Evolutionary conservation across 1,140 invertebrate genomes (phyloP).

Genomic region (Antheraea mylitta): DNA sequence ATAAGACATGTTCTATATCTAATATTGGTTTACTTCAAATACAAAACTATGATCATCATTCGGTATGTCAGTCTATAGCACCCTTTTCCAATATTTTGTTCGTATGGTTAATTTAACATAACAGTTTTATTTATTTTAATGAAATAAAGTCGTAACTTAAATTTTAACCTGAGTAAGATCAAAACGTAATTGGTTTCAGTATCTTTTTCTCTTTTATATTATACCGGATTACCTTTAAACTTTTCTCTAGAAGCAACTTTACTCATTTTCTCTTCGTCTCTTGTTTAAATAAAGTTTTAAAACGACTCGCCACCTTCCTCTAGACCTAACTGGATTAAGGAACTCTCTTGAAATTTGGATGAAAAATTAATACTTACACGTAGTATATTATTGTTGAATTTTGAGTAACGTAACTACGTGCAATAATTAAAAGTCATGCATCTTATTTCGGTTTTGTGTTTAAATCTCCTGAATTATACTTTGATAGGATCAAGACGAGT

Average conservation of each 20-base stretch:
- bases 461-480: too few relatives aligned
- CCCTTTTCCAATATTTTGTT: neutral
- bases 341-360: slow-evolving; percentile 54
- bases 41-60: too few relatives aligned
- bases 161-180: neutral
- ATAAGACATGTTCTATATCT: too few relatives aligned
- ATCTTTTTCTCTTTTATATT: slow-evolving; percentile 9
- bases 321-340: slow-evolving; percentile 49
- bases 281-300: slow-evolving; percentile 64
- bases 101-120: too few relatives aligned
- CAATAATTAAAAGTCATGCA: neutral
- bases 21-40: too few relatives aligned
- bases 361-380: slow-evolving; percentile 27
- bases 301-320: slow-evolving; percentile 40
- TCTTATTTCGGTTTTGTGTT: too few relatives aligned
- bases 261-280: slow-evolving; percentile 66
- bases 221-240: slow-evolving; percentile 57
- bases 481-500: too few relatives aligned
- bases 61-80: too few relatives aligned
- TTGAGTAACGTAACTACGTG: too few relatives aligned
- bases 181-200: neutral
- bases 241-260: slow-evolving; percentile 64
- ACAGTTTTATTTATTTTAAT: neutral
- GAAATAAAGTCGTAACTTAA: neutral
- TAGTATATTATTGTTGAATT: neutral